Percentiles rank a stretch among this genome's conserved stretches.
Evolutionary conservation across 2,113 vertebrate species (phyloP).

Genomic region (Cryptotis parvus): DNA sequence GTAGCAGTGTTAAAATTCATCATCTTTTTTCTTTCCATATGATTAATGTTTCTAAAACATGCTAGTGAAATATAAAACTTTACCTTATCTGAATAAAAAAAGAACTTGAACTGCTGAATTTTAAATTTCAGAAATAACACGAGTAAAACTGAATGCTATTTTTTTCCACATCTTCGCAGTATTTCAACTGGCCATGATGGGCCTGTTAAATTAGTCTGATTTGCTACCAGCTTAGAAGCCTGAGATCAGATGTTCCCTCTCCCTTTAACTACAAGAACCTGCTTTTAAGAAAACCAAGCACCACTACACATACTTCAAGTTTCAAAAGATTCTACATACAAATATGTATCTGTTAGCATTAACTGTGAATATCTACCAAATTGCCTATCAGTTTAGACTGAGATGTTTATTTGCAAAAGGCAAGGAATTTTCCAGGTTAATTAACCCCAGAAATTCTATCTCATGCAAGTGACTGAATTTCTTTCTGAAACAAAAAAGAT

Average conservation of each 20-base stretch:
- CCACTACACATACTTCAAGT: background rate
- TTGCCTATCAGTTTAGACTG: slow-evolving; percentile 39
- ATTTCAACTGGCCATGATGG: slow-evolving; percentile 76
- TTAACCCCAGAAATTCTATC: slow-evolving; percentile 19
- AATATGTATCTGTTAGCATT: slow-evolving; percentile 22
- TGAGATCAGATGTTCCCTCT: background rate
- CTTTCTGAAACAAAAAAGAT: slow-evolving; percentile 37
- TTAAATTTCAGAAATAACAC: slow-evolving; percentile 80
- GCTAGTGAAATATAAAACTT: slow-evolving; percentile 77
- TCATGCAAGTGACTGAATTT: slow-evolving; percentile 42
- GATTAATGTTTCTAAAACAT: slow-evolving; percentile 80
- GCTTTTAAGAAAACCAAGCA: slow-evolving; percentile 38
- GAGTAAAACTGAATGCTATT: slow-evolving; percentile 78
- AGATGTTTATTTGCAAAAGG: slow-evolving; percentile 46
- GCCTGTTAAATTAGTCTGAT: slow-evolving; percentile 80
- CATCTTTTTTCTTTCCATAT: slow-evolving; percentile 75
- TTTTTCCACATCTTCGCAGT: slow-evolving; percentile 70
- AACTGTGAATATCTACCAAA: slow-evolving; percentile 28
- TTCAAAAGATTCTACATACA: slow-evolving; percentile 14
- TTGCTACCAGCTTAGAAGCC: slow-evolving; percentile 82
- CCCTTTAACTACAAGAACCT: slow-evolving; percentile 20
- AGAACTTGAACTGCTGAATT: slow-evolving; percentile 74
- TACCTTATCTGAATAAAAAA: slow-evolving; percentile 75
- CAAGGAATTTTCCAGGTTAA: slow-evolving; percentile 46
- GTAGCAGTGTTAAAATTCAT: slow-evolving; percentile 81